Percentiles rank a stretch among this genome's conserved stretches.
These are phyloP conservation scores for Protaetia brevitarsis DNA, from an alignment of 1,140 invertebrate species.

Conservation along the genomic window DNA sequence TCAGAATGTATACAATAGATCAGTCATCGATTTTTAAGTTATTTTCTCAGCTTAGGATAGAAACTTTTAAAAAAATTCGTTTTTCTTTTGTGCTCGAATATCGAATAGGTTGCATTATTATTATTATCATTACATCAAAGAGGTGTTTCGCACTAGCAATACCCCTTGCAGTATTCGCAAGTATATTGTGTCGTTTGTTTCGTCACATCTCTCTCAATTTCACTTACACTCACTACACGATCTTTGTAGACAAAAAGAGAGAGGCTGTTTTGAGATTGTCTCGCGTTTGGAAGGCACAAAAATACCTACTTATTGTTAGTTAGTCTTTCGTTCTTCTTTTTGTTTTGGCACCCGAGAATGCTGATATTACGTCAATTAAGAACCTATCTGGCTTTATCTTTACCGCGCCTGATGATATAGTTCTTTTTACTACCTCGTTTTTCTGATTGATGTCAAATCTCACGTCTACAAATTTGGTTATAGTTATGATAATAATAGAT, in stretches of 20 bases:
- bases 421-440: slow-evolving; percentile 32
- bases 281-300: slow-evolving; percentile 41
- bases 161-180: not conserved
- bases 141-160: not conserved
- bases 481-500: not conserved
- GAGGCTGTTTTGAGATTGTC: slow-evolving; percentile 2
- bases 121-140: not conserved
- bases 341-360: slow-evolving; percentile 49
- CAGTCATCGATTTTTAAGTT: not conserved
- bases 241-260: slow-evolving; percentile 1
- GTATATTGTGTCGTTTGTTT: not conserved
- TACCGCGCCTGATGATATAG: slow-evolving; percentile 41
- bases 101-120: not conserved
- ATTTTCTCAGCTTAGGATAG: not conserved
- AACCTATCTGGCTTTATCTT: slow-evolving; percentile 38
- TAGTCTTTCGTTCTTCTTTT: slow-evolving; percentile 31
- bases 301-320: slow-evolving; percentile 39
- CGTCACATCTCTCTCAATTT: not conserved
- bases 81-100: not conserved
- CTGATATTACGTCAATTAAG: too few relatives aligned
- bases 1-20: slow-evolving; percentile 9
- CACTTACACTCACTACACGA: slow-evolving; percentile 13
- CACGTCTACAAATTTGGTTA: not conserved
- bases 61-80: not conserved
- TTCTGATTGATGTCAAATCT: not conserved